Evolutionary conservation across 2,797 vertebrate species (phyloP), one percentile per base, ranked within the genome.

Genomic region (Tympanoctomys barrerae): DNA sequence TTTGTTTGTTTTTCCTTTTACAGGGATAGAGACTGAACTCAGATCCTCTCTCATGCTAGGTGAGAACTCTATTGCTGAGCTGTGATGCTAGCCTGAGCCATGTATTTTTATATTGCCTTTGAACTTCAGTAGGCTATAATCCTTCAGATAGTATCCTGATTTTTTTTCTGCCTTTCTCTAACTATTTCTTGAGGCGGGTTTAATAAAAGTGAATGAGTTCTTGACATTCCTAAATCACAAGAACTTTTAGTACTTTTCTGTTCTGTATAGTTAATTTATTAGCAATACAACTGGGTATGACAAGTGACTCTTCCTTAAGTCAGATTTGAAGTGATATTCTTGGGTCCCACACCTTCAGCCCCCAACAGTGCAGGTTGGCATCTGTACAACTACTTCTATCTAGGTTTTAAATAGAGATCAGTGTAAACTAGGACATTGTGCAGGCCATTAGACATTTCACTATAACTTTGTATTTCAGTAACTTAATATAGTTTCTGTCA

Each of bases 201-300:
- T 88, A 52, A 88, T 75, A 57, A 84, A 61, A 49, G 4, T 79
- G 73, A 66, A 87, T 79, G 49, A 90, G 28, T 95, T 79, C 70
- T 54, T 54, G n/a, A 7, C 62, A 33, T 59, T 59, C 77, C 39
- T 87, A 93, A 96, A 75, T 68, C 80, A 89, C 49, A 52, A 33
- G 62, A 68, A 75, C 39, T 75, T 94, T 75, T 54, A 89, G n/a
- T 28, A 81, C 14, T 92, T 61, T 80, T 66, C 78, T 94, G 68
- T 81, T 64, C 64, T 73, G 64, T 42, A 85, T n/a, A 86, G 39
- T 86, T 54, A 92, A 85, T 89, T 89, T 71, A 81, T 92, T 94
- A 94, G 80, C 85, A 89, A 81, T 62, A 66, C 18, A 85, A 85
- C 91, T 80, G 89, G 14, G 11, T 83, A 39, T 88, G 79, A 85